Base-by-base conservation (phyloP, 2,888 invertebrate species). In the Drosophila melanosoma region DNA sequence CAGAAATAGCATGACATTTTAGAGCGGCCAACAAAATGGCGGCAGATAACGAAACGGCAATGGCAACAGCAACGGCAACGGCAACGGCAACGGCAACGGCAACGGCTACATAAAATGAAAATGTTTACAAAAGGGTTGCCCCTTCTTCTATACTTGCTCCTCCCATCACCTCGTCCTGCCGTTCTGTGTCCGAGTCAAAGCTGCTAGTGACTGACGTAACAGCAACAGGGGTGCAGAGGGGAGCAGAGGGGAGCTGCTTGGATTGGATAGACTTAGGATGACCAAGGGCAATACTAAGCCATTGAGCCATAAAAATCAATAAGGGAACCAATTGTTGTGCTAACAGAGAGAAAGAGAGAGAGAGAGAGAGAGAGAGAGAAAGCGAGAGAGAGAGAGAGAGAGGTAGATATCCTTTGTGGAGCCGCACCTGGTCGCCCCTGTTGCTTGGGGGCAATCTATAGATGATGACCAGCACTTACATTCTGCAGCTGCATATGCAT, bases 1-100 rank as follows among this genome's bases (percentile, higher is more conserved):
- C 90, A 87, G 80, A 86, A 87, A 87, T 87, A 89, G 87, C 88
- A 83, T 88, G 90, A 83, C 90, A 85, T 81, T 89, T 78, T 87
- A 69, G 72, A 72, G 70, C 81, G 72, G 73, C 68, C 75, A 80
- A 76, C 89, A 82, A 89, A 89, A 89, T 87, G 89, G 74, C 77
- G 87, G 59, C 82, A 78, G 89, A 87, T 79, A 86, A 70, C 76
- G 72, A 64, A 69, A 71, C 68, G 70, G 67, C 42, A 20, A 45
- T 45, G 45, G 15, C 45, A 45, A 45, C 20, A 23, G 11, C 33
- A 35, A 45, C 33, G 26, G 26, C 26, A 69, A 71, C 68, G 68
- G 11, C 33, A 72, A 45, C 42, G 56, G 33, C 72, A 35, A 45
- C 33, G 26, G 26, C 26, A 69, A 71, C 68, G 68, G 11, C 33